Evolutionary conservation across 2,888 invertebrate species (phyloP).

Genomic region (Catotricha subobsoleta): DNA sequence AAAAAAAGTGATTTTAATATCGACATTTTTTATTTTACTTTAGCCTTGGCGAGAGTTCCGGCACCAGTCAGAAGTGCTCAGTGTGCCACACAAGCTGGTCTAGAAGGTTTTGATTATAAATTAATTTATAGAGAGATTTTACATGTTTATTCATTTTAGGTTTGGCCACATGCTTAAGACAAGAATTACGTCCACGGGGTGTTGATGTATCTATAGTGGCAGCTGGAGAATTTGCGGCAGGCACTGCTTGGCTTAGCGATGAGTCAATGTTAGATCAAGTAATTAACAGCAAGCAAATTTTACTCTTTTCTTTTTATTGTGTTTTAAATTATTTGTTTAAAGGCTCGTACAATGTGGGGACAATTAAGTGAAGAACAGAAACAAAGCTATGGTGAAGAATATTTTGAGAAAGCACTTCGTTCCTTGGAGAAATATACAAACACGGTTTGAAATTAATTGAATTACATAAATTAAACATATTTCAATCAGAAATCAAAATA

Average conservation of each 20-base stretch:
- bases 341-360: conserved; percentile 69
- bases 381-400: conserved; percentile 62
- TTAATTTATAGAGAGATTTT: conserved; percentile 27
- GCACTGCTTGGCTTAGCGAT: conserved; percentile 59
- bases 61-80: conserved; percentile 68
- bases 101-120: conserved; percentile 66
- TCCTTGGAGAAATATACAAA: conserved; percentile 63
- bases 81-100: conserved; percentile 56
- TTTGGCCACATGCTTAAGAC: conserved; percentile 57
- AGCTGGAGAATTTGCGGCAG: conserved; percentile 68
- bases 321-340: conserved; percentile 11
- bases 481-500: neutral
- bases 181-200: conserved; percentile 60
- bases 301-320: neutral
- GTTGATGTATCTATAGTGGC: conserved; percentile 72
- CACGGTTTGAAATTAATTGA: conserved; percentile 24
- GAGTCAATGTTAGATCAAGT: conserved; percentile 43
- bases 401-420: conserved; percentile 63
- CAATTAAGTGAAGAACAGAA: conserved; percentile 58
- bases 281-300: conserved; percentile 8
- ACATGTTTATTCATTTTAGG: no score
- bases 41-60: conserved; percentile 51
- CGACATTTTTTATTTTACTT: no score
- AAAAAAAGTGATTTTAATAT: no score
- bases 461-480: neutral